Percentiles rank a stretch among this genome's conserved stretches.
Conservation (phyloP, 1,140 invertebrate species). For the Pogonomyrmex barbatus region DNA sequence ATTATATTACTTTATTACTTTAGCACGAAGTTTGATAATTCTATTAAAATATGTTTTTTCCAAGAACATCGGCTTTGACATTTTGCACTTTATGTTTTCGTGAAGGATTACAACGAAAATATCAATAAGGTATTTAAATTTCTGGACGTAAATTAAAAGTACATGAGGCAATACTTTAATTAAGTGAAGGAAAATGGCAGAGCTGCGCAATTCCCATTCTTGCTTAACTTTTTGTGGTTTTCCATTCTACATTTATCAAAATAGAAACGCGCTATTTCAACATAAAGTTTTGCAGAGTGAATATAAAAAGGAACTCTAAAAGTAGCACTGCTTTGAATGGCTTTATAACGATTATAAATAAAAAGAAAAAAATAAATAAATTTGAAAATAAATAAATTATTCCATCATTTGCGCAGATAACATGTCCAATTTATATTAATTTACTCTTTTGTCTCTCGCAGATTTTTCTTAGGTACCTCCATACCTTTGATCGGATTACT, state of each 20-base stretch:
- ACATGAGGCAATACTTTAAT: constrained; percentile 1
- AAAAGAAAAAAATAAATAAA: background rate
- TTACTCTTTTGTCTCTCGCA: background rate
- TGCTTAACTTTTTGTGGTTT: background rate
- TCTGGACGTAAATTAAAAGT: constrained; percentile 1
- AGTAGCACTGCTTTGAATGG: background rate
- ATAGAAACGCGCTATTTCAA: background rate
- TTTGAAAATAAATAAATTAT: background rate
- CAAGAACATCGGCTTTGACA: background rate
- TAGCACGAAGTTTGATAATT: background rate
- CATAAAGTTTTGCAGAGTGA: background rate
- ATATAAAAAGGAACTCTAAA: constrained; percentile 17
- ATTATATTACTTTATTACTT: background rate
- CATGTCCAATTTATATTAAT: background rate
- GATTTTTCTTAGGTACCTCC: no score
- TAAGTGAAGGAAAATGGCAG: background rate
- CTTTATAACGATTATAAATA: background rate
- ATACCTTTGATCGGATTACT: background rate
- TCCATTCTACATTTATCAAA: constrained; percentile 14
- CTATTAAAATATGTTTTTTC: constrained; percentile 12
- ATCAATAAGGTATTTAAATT: background rate
- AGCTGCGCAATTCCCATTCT: background rate
- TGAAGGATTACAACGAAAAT: background rate
- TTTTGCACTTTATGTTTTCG: background rate
- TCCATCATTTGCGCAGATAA: background rate